Percentiles rank a stretch among this genome's conserved stretches.
Evolutionary conservation across 1,140 invertebrate genomes (phyloP).

Genomic region (Drosophila kikkawai): DNA sequence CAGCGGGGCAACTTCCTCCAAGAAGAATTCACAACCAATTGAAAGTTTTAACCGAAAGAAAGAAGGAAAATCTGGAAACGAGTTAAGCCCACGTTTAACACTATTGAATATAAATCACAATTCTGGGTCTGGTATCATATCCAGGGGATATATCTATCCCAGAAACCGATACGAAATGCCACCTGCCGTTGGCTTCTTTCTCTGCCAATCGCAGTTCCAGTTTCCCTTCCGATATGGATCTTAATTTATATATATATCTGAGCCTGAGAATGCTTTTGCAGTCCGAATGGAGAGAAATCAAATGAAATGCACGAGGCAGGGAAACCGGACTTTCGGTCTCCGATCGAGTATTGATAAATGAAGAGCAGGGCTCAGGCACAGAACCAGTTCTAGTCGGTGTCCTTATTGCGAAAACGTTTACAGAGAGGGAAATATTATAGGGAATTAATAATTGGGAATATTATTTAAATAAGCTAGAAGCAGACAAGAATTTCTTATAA

Average conservation of each 20-base stretch:
- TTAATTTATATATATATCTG: slow-evolving; percentile 75
- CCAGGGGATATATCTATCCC: slow-evolving; percentile 6
- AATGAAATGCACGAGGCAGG: slow-evolving; percentile 51
- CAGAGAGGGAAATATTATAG: not conserved
- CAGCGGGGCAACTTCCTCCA: slow-evolving; percentile 6
- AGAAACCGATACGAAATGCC: slow-evolving; percentile 48
- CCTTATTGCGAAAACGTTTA: slow-evolving; percentile 29
- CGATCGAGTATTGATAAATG: slow-evolving; percentile 69
- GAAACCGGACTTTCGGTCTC: slow-evolving; percentile 57
- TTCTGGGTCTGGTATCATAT: slow-evolving; percentile 23
- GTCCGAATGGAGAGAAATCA: slow-evolving; percentile 49
- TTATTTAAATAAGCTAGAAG: not conserved
- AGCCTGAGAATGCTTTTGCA: slow-evolving; percentile 33
- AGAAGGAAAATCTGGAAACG: slow-evolving; percentile 4
- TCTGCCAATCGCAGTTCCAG: slow-evolving; percentile 32
- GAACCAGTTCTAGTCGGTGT: slow-evolving; percentile 66
- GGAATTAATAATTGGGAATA: not conserved
- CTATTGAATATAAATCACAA: slow-evolving; percentile 73
- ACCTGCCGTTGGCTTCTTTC: slow-evolving; percentile 48
- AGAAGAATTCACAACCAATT: slow-evolving; percentile 3
- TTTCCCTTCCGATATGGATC: slow-evolving; percentile 73
- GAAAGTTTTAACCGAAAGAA: slow-evolving; percentile 32
- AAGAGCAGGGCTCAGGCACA: slow-evolving; percentile 51
- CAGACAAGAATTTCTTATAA: no score
- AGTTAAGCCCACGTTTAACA: slow-evolving; percentile 61